These are phyloP conservation scores for Watsonalla cultraria DNA, from an alignment of 2,888 invertebrate genomes.

Conservation along the genomic window DNA sequence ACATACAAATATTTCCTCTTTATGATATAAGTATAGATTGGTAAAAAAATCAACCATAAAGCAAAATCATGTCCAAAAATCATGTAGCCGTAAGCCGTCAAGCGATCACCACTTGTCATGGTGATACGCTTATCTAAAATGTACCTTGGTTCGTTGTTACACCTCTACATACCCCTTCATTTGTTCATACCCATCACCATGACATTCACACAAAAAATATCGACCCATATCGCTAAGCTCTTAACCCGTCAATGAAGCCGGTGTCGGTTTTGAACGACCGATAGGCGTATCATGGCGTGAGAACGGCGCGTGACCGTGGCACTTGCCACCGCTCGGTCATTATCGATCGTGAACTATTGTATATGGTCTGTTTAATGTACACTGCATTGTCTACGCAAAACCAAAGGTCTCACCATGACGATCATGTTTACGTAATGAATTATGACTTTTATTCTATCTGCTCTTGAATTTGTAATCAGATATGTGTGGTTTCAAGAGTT, in stretches of 20 bases:
- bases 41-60: too few species aligned
- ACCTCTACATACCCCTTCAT: too few species aligned
- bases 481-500: too few species aligned
- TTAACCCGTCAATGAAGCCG: neutral
- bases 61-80: too few species aligned
- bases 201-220: too few species aligned
- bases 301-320: conserved; percentile 44
- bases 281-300: conserved; percentile 31
- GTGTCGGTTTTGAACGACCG: conserved; percentile 9
- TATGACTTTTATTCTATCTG: neutral
- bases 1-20: too few species aligned
- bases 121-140: too few species aligned
- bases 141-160: too few species aligned
- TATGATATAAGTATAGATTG: too few species aligned
- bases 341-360: conserved; percentile 42
- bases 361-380: conserved; percentile 13
- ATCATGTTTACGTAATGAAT: neutral
- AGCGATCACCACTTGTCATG: too few species aligned
- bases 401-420: conserved; percentile 7
- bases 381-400: conserved; percentile 13
- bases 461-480: neutral
- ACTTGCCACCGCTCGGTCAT: conserved; percentile 37
- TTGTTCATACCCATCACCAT: too few species aligned
- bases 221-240: conserved; percentile 2
- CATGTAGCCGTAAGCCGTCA: too few species aligned